Base-by-base conservation (phyloP, 2,113 vertebrate species). In the Alethe castanea region DNA sequence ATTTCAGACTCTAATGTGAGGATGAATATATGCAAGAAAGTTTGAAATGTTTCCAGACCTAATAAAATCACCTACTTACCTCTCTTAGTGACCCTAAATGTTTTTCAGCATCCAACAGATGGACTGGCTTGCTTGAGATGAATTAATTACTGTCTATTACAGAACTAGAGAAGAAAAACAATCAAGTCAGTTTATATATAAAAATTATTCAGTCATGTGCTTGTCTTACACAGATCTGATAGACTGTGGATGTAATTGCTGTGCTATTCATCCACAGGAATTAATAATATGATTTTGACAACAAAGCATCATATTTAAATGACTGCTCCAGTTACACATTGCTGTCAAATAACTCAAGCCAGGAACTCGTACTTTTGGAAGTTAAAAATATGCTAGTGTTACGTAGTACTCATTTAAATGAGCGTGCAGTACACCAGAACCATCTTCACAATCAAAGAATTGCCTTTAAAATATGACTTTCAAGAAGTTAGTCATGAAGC, bases 71-170 rank as follows among this genome's bases (percentile, higher is more conserved):
- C 91, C 86, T 95, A 5, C 69, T 92, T 97, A 95, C 88, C 81
- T 94, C 77, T 93, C 53, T 74, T 95, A 94, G 56, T 74, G 73
- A 77, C 57, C 89, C 78, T 81, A 60, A 94, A 89, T 79, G 69
- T 78, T 69, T 89, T 94, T 72, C 91, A 92, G 65, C 72, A 72
- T 95, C 83, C 79, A 91, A 42, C 92, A 96, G 94, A 96, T 92
- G 92, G 95, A 91, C 89, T 81, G 70, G 53, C 81, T 95, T 96
- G 73, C 77, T 83, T 65, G 73, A 90, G 86, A 95, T 84, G 86
- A 95, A 94, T 95, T 95, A 94, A 97, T 97, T 96, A 57, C 91
- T 96, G 94, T 95, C 89, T 96, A 61, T 88, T 94, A 61, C 13
- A 81, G 65, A 86, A 88, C 53, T 28, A 57, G 50, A 79, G 67